Evolutionary conservation across 2,888 invertebrate genomes (phyloP), one percentile per base, ranked within the genome.

Genomic region (Chalcosyrphus nemorum): DNA sequence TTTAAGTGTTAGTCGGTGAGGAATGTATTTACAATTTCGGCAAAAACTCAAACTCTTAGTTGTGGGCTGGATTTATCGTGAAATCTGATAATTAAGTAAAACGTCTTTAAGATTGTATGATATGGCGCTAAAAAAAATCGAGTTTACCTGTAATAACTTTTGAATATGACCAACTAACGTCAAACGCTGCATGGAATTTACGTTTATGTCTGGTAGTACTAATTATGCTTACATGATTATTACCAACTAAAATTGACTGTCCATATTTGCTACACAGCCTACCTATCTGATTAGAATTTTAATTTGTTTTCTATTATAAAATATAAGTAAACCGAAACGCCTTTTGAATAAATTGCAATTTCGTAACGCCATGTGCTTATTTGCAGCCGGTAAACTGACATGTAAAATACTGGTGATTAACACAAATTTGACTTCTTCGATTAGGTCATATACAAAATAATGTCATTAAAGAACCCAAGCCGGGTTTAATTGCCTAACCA

Each of bases 401-500:
- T 47, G 3, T 13, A 21, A 47, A 65, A 50, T 32, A 35, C 47
- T 35, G 43, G 61, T 61, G 27, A 54, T 68, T 59, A 47, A 47
- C 45, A 43, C 13, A 41, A 9, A 29, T 74, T 45, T 56, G 66
- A 57, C 17, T 61, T 13, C 45, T 19, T 65, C 27, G 80, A 59
- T 80, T 80, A 74, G 35, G 65, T 68, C 72, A 74, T 59, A 66
- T 27, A 74, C 59, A 45, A 74, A 61, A 38, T 15, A 80, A 68
- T 59, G 47, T 54, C 76, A 61, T 61, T 68, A 68, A 61, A 80
- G 52, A 59, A 66, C 66, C 66, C 29, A 56, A 80, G 59, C 65
- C n/a, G 21, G 41, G 9, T 43, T 74, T 66, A 65, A 80, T 80
- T 66, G 24, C 74, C 19, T 24, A 72, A 80, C 52, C 35, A 3